Evolutionary conservation across 2,113 vertebrate species (phyloP).

Genomic region (Pampusana beccarii): DNA sequence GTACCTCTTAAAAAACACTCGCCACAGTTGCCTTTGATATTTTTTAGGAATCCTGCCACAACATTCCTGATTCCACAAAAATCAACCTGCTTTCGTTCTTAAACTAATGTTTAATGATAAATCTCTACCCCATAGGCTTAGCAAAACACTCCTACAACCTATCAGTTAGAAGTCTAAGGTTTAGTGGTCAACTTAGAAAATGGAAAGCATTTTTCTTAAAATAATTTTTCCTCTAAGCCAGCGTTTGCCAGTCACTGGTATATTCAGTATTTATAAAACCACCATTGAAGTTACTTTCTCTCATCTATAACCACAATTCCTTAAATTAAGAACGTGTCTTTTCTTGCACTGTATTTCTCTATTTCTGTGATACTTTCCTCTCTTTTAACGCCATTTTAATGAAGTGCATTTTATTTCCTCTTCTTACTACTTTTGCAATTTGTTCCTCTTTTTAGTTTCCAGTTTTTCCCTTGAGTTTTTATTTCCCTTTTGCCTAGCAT

Average conservation of each 20-base stretch:
- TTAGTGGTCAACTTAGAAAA: background rate
- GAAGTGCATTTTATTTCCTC: background rate
- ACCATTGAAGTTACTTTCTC: background rate
- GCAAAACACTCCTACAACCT: background rate
- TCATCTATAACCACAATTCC: background rate
- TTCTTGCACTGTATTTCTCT: background rate
- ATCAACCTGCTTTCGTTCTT: background rate
- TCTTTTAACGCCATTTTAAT: background rate
- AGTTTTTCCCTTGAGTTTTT: background rate
- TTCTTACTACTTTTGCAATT: background rate
- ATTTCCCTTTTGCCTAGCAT: background rate
- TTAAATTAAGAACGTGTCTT: background rate
- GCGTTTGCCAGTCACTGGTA: fast-evolving
- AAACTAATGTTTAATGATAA: background rate
- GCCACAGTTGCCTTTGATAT: background rate
- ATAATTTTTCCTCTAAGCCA: background rate
- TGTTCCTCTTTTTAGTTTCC: background rate
- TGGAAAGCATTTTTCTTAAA: background rate
- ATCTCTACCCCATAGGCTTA: background rate
- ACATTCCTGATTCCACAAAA: background rate
- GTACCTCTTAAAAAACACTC: background rate
- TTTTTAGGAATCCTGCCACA: background rate
- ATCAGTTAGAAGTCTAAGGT: background rate
- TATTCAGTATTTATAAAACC: background rate
- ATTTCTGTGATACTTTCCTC: background rate